Evolutionary conservation across 1,140 invertebrate genomes (phyloP).

Genomic region (Berghia stephanieae): DNA sequence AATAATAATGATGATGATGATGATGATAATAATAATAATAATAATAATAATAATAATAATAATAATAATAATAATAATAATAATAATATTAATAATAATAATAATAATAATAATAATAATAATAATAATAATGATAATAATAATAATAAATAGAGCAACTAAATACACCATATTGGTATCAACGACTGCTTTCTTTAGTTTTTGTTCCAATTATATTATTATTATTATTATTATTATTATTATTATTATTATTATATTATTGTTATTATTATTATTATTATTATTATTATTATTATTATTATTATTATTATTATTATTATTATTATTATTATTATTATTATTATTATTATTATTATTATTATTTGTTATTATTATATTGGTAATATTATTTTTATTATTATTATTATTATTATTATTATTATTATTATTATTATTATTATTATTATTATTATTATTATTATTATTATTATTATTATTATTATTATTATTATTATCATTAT

Average conservation of each 20-base stretch:
- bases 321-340: not conserved
- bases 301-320: not conserved
- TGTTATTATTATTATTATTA: not conserved
- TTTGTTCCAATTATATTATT: no score
- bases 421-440: not conserved
- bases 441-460: not conserved
- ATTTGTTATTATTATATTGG: no score
- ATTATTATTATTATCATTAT: not conserved
- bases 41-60: not conserved
- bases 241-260: no score
- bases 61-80: not conserved
- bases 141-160: no score
- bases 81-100: not conserved
- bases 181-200: no score
- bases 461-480: not conserved
- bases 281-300: not conserved
- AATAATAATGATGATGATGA: no score
- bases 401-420: not conserved
- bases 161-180: no score
- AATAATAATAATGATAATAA: no score
- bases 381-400: no score
- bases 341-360: no score
- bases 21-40: no score
- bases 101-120: not conserved
- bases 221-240: no score